Conservation (phyloP, 2,888 invertebrate genomes). For the Ligdia adustata region DNA sequence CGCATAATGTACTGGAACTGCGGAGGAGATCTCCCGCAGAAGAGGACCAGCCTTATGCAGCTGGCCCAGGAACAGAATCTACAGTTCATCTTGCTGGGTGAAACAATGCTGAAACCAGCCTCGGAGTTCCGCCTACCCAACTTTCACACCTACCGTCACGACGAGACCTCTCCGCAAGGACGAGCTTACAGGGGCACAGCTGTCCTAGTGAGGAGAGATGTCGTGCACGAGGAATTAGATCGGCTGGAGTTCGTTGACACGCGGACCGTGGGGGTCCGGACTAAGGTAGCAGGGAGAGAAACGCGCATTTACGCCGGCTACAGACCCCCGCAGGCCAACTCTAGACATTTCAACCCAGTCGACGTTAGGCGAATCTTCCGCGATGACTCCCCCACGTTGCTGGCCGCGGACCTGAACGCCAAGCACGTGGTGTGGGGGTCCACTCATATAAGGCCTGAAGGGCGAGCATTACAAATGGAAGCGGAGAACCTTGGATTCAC, state of each 20-base stretch:
- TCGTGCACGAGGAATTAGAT: too few relatives aligned
- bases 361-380: neutral
- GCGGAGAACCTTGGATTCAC: neutral
- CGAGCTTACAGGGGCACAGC: constrained; percentile 1
- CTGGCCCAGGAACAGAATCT: constrained; percentile 3
- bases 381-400: too few relatives aligned
- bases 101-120: neutral
- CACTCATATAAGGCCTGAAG: too few relatives aligned
- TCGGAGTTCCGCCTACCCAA: neutral
- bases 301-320: constrained; percentile 3
- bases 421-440: too few relatives aligned
- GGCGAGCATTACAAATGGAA: too few relatives aligned
- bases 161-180: neutral
- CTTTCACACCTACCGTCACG: neutral
- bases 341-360: neutral
- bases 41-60: neutral
- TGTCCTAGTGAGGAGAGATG: too few relatives aligned
- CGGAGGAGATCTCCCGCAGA: constrained; percentile 4
- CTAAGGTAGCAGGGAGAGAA: neutral
- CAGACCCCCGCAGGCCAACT: neutral
- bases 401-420: too few relatives aligned
- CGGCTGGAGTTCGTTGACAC: too few relatives aligned
- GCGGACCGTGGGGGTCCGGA: too few relatives aligned
- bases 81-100: constrained; percentile 5
- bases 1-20: constrained; percentile 16